Base-by-base conservation (phyloP, 2,113 vertebrate genomes). In the Hippocampus barbouri region DNA sequence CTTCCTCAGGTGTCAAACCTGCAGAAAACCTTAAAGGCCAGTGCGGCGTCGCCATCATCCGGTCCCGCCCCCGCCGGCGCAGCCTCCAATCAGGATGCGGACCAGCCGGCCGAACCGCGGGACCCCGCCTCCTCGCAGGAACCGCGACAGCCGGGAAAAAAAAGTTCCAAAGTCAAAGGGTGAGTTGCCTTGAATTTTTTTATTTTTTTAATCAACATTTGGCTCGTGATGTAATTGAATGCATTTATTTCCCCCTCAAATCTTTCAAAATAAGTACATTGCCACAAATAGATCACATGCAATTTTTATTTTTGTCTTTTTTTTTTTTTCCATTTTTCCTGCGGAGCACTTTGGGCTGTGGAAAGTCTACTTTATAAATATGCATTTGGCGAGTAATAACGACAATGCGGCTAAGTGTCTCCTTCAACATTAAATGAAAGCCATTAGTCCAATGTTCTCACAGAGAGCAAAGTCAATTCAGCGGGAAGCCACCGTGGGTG, bases 141-240 rank as follows among this genome's bases (percentile, higher is more conserved):
- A 82, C 93, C 95, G 0, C 93, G 97, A 72, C 96, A 98, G 73
- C 95, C 96, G 1, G 96, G 96, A 90, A 98, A 98, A 91, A 98
- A 98, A 80, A 94, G 95, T 86, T 98, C 96, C 51, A 98, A 98
- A 88, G 96, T 96, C 82, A 98, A 98, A 93, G 96, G 96, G 96
- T 98, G 88, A 95, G 95, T 83, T 68, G 27, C 10, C 57, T 53
- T 34, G 3, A 8, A 7, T 4, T 9, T 8, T 0, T 9, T 8
- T 27, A n/a, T n/a, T 51, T 27, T 30, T 38, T 38, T 7, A 38
- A 38, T 38, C 34, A 38, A 38, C 9, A 3, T 59, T 59, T 25
- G 10, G 10, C 5, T 59, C 4, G 11, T 27, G 23, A 27, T 6
- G 23, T 6, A 1, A 14, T 27, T 59, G n/a, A 25, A 18, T 45